Conservation (phyloP, 2,888 invertebrate species). For the Hololepta plana region DNA sequence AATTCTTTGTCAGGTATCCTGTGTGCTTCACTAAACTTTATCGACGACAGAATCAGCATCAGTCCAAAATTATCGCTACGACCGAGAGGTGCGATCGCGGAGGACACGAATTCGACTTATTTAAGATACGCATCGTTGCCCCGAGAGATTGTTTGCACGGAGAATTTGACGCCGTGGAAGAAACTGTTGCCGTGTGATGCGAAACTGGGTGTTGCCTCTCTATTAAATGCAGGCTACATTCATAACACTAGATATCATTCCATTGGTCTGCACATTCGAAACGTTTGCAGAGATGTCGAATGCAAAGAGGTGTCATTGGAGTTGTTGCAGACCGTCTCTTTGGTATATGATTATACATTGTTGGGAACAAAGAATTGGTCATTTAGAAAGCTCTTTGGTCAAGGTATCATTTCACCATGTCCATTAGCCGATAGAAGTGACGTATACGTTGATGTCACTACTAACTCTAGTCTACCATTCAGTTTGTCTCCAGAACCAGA, state of each 20-base stretch:
- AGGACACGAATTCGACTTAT: slow-evolving; percentile 33
- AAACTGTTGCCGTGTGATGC: slow-evolving; percentile 91
- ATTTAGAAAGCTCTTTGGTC: slow-evolving; percentile 69
- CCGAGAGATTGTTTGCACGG: slow-evolving; percentile 93
- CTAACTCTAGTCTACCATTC: slow-evolving; percentile 41
- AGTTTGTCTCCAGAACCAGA: slow-evolving; percentile 44
- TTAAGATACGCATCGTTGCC: slow-evolving; percentile 79
- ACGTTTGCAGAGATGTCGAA: slow-evolving; percentile 43
- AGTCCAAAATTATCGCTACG: slow-evolving; percentile 68
- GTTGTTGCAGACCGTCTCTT: slow-evolving; percentile 66
- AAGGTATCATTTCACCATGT: slow-evolving; percentile 65
- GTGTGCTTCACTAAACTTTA: slow-evolving; percentile 91
- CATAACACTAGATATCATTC: slow-evolving; percentile 91
- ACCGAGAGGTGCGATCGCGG: slow-evolving; percentile 44
- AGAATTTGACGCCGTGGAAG: slow-evolving; percentile 97
- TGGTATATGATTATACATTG: slow-evolving; percentile 69
- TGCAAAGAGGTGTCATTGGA: slow-evolving; percentile 46
- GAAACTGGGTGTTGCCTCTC: slow-evolving; percentile 67
- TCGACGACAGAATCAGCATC: slow-evolving; percentile 68
- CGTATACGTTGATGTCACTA: slow-evolving; percentile 64
- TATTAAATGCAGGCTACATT: slow-evolving; percentile 78
- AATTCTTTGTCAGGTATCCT: slow-evolving; percentile 87
- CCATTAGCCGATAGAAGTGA: slow-evolving; percentile 60
- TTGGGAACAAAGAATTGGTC: slow-evolving; percentile 63
- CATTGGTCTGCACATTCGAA: slow-evolving; percentile 66